Conservation (phyloP, 1,140 invertebrate genomes). For the silkworm (Bombyx mori) region DNA sequence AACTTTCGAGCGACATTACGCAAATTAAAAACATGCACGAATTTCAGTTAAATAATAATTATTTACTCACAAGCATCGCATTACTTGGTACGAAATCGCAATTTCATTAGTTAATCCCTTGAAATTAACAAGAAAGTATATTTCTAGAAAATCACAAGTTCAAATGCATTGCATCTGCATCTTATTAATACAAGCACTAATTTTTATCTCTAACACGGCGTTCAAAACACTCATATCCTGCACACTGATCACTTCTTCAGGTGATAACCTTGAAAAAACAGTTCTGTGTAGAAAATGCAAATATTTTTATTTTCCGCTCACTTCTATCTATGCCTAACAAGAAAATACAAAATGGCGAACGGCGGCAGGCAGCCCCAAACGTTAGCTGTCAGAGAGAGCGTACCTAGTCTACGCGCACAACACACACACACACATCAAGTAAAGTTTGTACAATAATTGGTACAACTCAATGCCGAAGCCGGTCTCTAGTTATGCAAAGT, state of each 20-base stretch:
- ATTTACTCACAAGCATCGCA: no score
- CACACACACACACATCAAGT: slow-evolving; percentile 7
- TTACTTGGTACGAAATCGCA: no score
- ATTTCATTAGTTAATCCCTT: no score
- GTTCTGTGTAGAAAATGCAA: slow-evolving; percentile 19
- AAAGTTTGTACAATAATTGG: slow-evolving; percentile 1
- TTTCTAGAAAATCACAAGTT: background rate
- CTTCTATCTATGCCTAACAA: slow-evolving; percentile 25
- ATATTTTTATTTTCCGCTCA: slow-evolving; percentile 36
- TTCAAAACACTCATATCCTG: slow-evolving; percentile 1
- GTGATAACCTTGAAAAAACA: slow-evolving; percentile 17
- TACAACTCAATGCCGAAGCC: slow-evolving; percentile 8
- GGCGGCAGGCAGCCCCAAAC: slow-evolving; percentile 32
- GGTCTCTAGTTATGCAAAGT: slow-evolving; percentile 39
- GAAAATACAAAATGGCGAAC: slow-evolving; percentile 60
- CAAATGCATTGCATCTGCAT: background rate
- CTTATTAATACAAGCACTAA: slow-evolving; percentile 5
- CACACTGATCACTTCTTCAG: slow-evolving; percentile 1
- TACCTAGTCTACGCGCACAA: slow-evolving; percentile 6
- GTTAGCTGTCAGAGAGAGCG: slow-evolving; percentile 18
- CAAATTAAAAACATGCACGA: no score
- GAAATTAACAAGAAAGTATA: no score
- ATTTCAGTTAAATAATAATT: no score
- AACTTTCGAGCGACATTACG: no score
- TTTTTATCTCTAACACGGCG: background rate